Conservation (phyloP, 2,888 invertebrate species). For the Cephus spinipes region DNA sequence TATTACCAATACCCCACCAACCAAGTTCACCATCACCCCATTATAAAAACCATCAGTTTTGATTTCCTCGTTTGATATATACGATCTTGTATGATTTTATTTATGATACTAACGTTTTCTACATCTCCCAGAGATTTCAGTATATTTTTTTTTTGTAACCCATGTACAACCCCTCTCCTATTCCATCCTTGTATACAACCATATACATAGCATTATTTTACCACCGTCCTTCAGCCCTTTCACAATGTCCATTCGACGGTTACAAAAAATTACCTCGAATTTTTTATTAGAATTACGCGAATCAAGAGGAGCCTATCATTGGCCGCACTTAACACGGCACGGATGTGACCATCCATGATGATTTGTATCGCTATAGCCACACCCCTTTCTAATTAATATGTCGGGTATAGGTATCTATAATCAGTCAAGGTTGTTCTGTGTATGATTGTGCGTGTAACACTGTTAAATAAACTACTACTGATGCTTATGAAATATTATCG, state of each 20-base stretch:
- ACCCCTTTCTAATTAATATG: slow-evolving; percentile 44
- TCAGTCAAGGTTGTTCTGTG: slow-evolving; percentile 61
- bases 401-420: slow-evolving; percentile 48
- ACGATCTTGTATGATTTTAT: not conserved
- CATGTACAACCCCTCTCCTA: no score
- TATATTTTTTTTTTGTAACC: not conserved
- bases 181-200: not conserved
- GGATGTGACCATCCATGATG: slow-evolving; percentile 55
- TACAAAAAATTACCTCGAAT: not conserved
- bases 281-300: not conserved
- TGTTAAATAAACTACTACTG: slow-evolving; percentile 64
- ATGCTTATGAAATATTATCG: slow-evolving; percentile 57
- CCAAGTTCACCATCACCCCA: not conserved
- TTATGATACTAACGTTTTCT: not conserved
- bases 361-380: slow-evolving; percentile 49
- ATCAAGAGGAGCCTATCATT: not conserved
- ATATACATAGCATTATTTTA: not conserved
- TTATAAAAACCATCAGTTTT: not conserved
- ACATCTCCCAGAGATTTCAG: not conserved
- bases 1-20: not conserved
- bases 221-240: not conserved
- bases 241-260: not conserved
- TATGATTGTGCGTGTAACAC: slow-evolving; percentile 65
- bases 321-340: slow-evolving; percentile 44
- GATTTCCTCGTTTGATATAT: not conserved